Evolutionary conservation across 2,888 invertebrate genomes (phyloP).

Genomic region (Micropterix aruncella): DNA sequence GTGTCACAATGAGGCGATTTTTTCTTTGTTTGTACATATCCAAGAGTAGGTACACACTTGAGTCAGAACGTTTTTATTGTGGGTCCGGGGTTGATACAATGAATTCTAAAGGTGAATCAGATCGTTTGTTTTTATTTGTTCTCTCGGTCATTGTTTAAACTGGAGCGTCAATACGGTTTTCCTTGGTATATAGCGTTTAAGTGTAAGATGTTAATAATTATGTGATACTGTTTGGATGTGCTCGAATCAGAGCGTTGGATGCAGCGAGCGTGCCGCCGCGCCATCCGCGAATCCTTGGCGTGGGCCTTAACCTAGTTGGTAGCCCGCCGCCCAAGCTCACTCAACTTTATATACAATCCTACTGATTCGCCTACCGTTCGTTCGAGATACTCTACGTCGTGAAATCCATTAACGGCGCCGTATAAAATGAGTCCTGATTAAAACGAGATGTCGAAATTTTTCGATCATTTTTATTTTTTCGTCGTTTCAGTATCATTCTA

Average conservation of each 20-base stretch:
- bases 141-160: not conserved
- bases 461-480: no score
- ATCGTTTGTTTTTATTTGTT: not conserved
- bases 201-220: not conserved
- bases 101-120: not conserved
- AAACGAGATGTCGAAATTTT: no score
- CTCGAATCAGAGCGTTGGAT: constrained; percentile 33
- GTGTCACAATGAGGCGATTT: not conserved
- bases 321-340: constrained; percentile 24
- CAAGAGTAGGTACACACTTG: no score
- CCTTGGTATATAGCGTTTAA: not conserved
- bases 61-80: no score
- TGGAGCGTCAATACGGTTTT: not conserved
- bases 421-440: no score
- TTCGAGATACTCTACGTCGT: no score
- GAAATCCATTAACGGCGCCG: no score
- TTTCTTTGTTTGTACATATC: no score
- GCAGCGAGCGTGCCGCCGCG: not conserved
- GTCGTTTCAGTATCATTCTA: no score
- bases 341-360: not conserved
- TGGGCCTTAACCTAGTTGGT: constrained; percentile 38
- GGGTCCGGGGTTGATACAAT: not conserved
- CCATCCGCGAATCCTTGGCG: constrained; percentile 42
- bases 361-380: not conserved
- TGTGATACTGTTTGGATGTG: not conserved